Conservation (phyloP, 2,888 invertebrate genomes). For the Sicus ferrugineus region DNA sequence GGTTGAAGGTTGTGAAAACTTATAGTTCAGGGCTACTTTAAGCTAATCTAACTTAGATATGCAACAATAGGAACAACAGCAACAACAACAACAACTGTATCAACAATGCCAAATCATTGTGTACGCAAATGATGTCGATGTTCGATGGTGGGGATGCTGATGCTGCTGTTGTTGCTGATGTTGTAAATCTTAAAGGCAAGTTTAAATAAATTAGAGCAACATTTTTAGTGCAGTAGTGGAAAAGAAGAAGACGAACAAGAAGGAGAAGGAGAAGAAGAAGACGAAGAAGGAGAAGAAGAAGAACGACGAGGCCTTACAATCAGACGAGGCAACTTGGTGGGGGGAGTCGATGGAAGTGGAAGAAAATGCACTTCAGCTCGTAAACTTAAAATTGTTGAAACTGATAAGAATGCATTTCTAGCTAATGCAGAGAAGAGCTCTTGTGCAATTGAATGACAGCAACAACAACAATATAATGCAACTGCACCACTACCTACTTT, state of each 20-base stretch:
- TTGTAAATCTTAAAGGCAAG: background rate
- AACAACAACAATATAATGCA: background rate
- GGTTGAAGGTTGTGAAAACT: background rate
- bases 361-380: no score
- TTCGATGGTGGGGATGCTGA: background rate
- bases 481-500: background rate
- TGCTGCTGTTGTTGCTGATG: no score
- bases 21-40: slow-evolving; percentile 8
- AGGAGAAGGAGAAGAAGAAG: no score
- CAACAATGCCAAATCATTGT: no score
- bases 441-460: slow-evolving; percentile 22
- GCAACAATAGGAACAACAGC: no score
- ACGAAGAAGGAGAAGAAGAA: no score
- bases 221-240: background rate
- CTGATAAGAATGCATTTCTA: slow-evolving; percentile 23
- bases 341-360: no score
- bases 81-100: no score
- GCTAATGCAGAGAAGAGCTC: background rate
- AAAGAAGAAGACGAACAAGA: background rate
- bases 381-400: slow-evolving; percentile 4
- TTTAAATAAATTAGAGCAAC: background rate
- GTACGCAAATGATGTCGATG: no score
- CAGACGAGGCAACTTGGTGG: background rate
- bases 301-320: background rate
- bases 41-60: no score